Base-by-base conservation (phyloP, 1,140 invertebrate species). In the Lasaia peninsularis region DNA sequence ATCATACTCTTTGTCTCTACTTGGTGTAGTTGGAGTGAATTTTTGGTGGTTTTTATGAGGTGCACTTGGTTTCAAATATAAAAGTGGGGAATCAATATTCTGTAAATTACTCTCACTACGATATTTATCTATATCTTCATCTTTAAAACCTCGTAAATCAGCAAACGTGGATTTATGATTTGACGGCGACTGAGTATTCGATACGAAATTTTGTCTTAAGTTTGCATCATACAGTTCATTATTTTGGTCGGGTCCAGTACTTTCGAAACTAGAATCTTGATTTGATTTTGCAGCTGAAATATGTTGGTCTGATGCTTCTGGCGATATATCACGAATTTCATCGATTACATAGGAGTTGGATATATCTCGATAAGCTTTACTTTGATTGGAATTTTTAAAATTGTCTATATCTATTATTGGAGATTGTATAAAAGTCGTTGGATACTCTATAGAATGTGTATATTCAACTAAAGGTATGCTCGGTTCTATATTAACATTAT, bases 391-490 rank as follows among this genome's bases (percentile, higher is more conserved):
- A 67, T 66, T 60, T 56, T 80, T 83, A 35, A 69, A 60, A 11
- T 78, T 67, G 52, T 86, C 81, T 48, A 92, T 86, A 65, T 93
- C 92, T 33, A 93, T 89, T 21, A 93, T 65, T 55, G 92, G 92
- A 31, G 93, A 93, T 63, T 92, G 91, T 48, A 93, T 90, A 50
- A 92, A 80, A 35, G 90, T 91, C 11, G 92, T 86, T 7, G 93
- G 93, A 81, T 94, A 93, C 64, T 94, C 92, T 60, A 94, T 83
- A 12, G 91, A 91, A 34, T 93, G 92, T 10, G 92, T 86, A 70
- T 90, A 93, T 66, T 93, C 92, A 11, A 89, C 91, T 28, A 93
- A 55, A 48, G 91, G 90, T 53, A 93, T 82, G 75, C 92, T 93
- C 62, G 91, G 90, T 40, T 90, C 79, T 31, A 93, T 88, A 64